phyloP scores from a whole-genome alignment of 2,888 invertebrate genomes.

The Nemurella pictetii region DNA sequence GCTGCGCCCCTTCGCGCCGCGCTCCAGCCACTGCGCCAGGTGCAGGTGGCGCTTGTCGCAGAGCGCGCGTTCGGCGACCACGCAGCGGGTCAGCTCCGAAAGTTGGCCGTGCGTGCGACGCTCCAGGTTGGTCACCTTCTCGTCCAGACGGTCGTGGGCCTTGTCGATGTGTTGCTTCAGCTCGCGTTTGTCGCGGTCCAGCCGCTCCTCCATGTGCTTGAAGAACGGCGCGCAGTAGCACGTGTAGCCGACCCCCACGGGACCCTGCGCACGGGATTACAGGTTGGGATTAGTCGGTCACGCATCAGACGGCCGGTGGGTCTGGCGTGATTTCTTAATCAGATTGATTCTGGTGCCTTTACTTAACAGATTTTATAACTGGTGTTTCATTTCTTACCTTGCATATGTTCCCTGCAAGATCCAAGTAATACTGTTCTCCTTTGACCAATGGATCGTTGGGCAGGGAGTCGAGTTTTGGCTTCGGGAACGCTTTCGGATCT shows the following conservation, averaged over 20 bases:
- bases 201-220: conserved; percentile 80
- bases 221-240: conserved; percentile 93
- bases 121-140: conserved; percentile 79
- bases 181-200: conserved; percentile 80
- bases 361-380: no score
- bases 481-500: conserved; percentile 81
- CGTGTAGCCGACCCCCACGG: conserved; percentile 89
- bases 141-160: conserved; percentile 77
- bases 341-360: no score
- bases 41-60: conserved; percentile 67
- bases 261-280: conserved; percentile 60
- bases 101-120: conserved; percentile 73
- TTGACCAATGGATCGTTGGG: conserved; percentile 82
- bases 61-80: conserved; percentile 64
- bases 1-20: conserved; percentile 65
- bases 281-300: not conserved
- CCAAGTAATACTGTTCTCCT: conserved; percentile 93
- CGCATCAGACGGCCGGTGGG: no score
- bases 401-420: conserved; percentile 91
- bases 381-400: conserved; percentile 58
- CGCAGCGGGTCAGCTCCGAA: conserved; percentile 67
- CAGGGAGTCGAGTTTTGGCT: conserved; percentile 81
- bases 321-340: no score
- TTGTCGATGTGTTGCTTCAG: conserved; percentile 76
- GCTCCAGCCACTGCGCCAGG: conserved; percentile 69